Base-by-base conservation (phyloP, 2,797 vertebrate genomes). In the Poeciliopsis presidionis region DNA sequence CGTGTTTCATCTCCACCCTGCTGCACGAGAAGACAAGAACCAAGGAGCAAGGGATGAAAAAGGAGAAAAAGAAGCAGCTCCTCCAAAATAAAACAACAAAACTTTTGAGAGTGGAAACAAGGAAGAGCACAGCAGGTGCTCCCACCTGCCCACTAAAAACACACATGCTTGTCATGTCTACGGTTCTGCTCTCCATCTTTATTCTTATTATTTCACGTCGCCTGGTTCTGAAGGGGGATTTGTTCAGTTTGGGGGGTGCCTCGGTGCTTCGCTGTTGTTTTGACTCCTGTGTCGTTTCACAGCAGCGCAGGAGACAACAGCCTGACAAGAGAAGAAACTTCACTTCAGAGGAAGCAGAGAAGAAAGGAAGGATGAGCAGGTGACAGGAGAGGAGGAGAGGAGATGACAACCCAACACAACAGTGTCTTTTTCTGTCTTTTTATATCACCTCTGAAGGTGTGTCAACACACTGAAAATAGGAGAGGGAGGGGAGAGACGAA, bases 61-160 rank as follows among this genome's bases (percentile, higher is more conserved):
- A 72, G 43, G 77, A 72, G 53, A 18, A 67, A 73, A 73, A 46
- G 77, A 41, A 79, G 82, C 45, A n/a, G 79, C 46, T 79, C 88
- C 87, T 86, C 84, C 90, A 85, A 88, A 89, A 89, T 86, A 91
- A 90, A 85, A 87, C 81, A 88, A 89, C 81, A 78, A 81, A 77
- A 84, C 88, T 86, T 86, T 59, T 90, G 76, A 83, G 74, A 86
- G 81, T 12, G 90, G 95, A 94, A 88, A 93, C 86, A 89, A 77
- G 73, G 25, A 43, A 86, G 74, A 46, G 33, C 86, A 1, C 83
- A 86, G 83, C 76, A 36, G 67, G 83, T 30, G 76, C 72, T 87
- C 80, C 72, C 81, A 25, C 45, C 73, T 77, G 80, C 89, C 80
- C 83, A 86, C 81, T 84, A 85, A 65, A 88, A 76, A 77, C 14